Evolutionary conservation across 2,113 vertebrate genomes (phyloP).

Genomic region (Pomatostomus ruficeps): DNA sequence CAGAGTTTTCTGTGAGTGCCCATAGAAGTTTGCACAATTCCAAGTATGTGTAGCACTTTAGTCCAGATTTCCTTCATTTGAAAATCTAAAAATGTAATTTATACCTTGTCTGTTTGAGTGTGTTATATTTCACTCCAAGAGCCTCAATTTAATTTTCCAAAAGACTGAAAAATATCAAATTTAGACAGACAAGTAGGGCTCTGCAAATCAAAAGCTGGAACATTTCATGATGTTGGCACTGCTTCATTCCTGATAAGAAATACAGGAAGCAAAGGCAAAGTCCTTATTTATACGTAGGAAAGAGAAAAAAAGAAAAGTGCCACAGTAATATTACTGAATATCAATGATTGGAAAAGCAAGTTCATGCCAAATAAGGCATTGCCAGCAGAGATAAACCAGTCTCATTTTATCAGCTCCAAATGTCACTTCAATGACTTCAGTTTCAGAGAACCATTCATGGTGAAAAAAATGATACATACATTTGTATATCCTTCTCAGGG

Average conservation of each 20-base stretch:
- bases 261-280: not conserved
- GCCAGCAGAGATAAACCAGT: not conserved
- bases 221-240: not conserved
- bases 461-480: not conserved
- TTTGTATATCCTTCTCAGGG: not conserved
- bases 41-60: fast-evolving
- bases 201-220: not conserved
- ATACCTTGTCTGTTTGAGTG: not conserved
- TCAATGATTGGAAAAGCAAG: not conserved
- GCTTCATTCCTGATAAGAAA: not conserved
- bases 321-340: not conserved
- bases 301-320: not conserved
- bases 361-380: not conserved
- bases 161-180: not conserved
- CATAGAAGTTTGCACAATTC: not conserved
- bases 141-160: not conserved
- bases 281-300: not conserved
- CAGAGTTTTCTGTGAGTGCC: not conserved
- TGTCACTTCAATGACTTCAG: not conserved
- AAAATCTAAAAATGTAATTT: not conserved
- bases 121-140: not conserved
- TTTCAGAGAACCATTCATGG: not conserved
- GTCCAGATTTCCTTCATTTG: not conserved
- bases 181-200: not conserved
- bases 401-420: not conserved